Base-by-base conservation (phyloP, 2,888 invertebrate genomes). In the Pammene fasciana region DNA sequence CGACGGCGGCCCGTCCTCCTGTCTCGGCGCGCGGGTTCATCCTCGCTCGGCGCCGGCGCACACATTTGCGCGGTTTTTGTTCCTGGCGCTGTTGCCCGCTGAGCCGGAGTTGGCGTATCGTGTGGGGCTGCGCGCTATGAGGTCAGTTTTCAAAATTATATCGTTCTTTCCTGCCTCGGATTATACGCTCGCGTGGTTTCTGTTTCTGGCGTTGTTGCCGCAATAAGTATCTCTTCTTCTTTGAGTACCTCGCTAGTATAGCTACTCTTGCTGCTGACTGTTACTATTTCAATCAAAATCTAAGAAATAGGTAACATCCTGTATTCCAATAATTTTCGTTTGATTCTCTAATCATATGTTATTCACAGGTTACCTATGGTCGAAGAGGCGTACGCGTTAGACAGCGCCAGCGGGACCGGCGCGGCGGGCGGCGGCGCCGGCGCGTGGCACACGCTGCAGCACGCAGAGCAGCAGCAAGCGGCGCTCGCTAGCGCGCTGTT, bases 11-110 rank as follows among this genome's bases (percentile, higher is more conserved):
- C 96, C 96, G 0, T 95, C 95, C 9, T 96, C 96, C 74, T 96
- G 96, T 46, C 93, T 97, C 26, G 96, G 96, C 34, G 86, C 92
- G 16, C 82, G 86, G n/a, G 95, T 97, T 74, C 96, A 96, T 84
- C 95, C 96, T 0, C 95, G 97, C 76, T 96, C 96, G 48, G 95
- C 96, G 75, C 97, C 97, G 16, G 96, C 97, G 94, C 97, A 97
- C 83, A 96, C 96, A 52, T 96, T 97, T 87, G 97, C 97, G 10
- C 86, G 96, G 74, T 97, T 95, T 87, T 93, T 97, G 74, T 97
- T 97, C 91, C 94, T 96, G 41, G 95, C 96, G 36, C 91, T 97
- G 73, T 91, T 97, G 77, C 95, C 95, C 57, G 94, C 94, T 74
- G 96, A 97, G 82, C 94, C 95, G 0, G 96, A 97, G 79, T 92